Conservation (phyloP, 2,113 vertebrate species). For the Neodontobutis hainanensis region DNA sequence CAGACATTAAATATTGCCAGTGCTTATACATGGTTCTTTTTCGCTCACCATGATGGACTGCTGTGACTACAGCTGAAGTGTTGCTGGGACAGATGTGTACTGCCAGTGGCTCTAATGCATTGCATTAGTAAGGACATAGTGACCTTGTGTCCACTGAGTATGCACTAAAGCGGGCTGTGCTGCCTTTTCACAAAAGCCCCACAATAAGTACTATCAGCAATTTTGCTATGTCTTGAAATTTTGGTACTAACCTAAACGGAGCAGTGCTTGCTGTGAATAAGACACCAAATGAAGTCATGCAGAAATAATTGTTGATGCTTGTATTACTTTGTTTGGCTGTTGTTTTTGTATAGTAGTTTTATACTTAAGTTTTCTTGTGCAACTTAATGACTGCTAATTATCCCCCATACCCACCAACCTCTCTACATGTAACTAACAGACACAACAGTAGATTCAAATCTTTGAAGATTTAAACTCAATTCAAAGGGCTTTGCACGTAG, state of each 20-base stretch:
- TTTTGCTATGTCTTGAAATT: constrained; percentile 51
- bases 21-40: constrained; percentile 49
- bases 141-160: constrained; percentile 34
- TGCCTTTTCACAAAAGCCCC: constrained; percentile 43
- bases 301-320: constrained; percentile 49
- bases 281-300: constrained; percentile 66
- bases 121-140: constrained; percentile 28
- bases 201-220: constrained; percentile 28
- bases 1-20: constrained; percentile 58
- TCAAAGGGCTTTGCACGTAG: constrained; percentile 71
- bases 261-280: constrained; percentile 71
- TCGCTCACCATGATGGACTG: constrained; percentile 40
- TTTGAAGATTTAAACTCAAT: constrained; percentile 79
- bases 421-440: constrained; percentile 70
- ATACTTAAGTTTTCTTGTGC: constrained; percentile 39
- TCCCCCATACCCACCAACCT: constrained; percentile 15
- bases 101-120: constrained; percentile 30
- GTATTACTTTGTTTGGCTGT: constrained; percentile 62
- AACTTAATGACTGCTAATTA: constrained; percentile 68
- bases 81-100: constrained; percentile 30
- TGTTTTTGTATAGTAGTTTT: constrained; percentile 50
- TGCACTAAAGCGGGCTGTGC: constrained; percentile 43
- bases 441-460: constrained; percentile 75
- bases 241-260: constrained; percentile 60
- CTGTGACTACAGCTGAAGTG: constrained; percentile 22